These are phyloP conservation scores for Myotis lucifugus DNA, from an alignment of 2,113 vertebrate species.

Conservation along the genomic window DNA sequence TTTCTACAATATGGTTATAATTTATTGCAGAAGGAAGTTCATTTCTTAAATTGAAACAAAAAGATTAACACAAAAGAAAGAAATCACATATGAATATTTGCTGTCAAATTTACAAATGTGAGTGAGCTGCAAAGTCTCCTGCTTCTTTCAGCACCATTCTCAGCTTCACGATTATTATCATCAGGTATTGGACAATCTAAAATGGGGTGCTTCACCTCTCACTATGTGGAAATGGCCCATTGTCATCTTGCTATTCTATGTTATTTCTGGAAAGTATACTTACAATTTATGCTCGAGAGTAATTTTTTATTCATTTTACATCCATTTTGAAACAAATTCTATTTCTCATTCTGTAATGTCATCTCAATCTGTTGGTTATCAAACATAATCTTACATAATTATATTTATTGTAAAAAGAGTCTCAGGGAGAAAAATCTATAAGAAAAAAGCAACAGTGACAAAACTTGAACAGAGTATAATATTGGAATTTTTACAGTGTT, in stretches of 20 bases:
- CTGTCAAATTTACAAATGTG: neutral
- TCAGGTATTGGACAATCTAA: neutral
- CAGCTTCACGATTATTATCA: neutral
- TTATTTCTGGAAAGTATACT: conserved; percentile 35
- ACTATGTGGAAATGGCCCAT: neutral
- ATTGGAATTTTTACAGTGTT: neutral
- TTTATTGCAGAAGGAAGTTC: neutral
- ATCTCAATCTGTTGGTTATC: conserved; percentile 32
- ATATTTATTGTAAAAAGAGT: neutral
- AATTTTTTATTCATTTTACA: conserved; percentile 17
- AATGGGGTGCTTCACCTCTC: neutral
- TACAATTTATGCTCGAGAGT: neutral
- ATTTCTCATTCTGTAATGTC: conserved; percentile 8
- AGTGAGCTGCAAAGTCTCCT: neutral
- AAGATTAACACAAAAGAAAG: neutral
- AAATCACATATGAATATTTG: neutral
- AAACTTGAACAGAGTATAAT: neutral
- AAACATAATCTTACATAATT: conserved; percentile 28
- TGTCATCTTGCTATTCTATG: neutral
- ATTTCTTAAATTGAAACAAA: neutral
- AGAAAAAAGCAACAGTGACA: neutral
- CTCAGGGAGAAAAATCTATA: neutral
- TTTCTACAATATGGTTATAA: neutral
- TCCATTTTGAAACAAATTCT: neutral
- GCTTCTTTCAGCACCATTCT: neutral